Evolutionary conservation across 2,113 vertebrate species (phyloP).

Genomic region (Cavia aperea): DNA sequence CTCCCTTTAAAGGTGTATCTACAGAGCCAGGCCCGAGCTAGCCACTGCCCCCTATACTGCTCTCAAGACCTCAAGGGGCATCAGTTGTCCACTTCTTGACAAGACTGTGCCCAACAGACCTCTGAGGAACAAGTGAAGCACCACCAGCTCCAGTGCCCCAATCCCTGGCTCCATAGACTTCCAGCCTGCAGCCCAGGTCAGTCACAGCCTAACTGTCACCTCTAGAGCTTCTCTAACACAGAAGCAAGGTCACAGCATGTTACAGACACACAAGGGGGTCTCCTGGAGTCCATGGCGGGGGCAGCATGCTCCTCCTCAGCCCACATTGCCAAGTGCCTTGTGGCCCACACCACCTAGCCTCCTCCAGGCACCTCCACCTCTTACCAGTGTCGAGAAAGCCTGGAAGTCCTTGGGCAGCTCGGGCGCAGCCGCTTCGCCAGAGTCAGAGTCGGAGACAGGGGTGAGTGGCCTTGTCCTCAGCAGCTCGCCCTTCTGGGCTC

Average conservation of each 20-base stretch:
- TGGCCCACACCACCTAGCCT: too few species aligned
- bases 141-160: neutral
- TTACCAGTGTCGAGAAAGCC: constrained; percentile 89
- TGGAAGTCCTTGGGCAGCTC: constrained; percentile 86
- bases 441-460: constrained; percentile 93
- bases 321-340: too few species aligned
- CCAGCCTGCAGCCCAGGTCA: neutral
- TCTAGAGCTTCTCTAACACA: neutral
- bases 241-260: neutral
- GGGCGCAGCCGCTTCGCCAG: constrained; percentile 77
- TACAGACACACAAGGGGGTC: neutral
- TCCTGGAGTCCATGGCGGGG: neutral
- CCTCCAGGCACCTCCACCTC: constrained; percentile 36
- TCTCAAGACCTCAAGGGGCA: neutral
- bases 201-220: neutral
- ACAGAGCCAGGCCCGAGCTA: neutral
- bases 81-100: neutral
- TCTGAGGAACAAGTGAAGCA: neutral
- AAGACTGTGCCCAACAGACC: neutral
- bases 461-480: constrained; percentile 88
- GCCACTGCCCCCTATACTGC: neutral
- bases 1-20: neutral
- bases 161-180: neutral
- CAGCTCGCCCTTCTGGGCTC: constrained; percentile 77
- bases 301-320: neutral